phyloP scores from a whole-genome alignment of 1,140 invertebrate species.

The Penaeus japonicus region DNA sequence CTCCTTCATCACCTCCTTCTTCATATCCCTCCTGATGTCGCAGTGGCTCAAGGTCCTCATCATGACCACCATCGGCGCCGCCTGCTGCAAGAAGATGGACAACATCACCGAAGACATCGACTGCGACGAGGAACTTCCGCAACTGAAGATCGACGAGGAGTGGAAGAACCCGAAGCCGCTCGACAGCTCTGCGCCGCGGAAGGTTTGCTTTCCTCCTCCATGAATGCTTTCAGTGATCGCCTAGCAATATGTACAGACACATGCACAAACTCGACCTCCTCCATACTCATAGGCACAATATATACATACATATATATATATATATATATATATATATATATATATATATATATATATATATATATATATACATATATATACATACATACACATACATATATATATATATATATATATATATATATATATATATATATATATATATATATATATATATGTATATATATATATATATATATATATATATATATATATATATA shows the following conservation, averaged over 20 bases:
- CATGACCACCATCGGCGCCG: background rate
- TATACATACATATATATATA: too few relatives aligned
- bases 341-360: too few relatives aligned
- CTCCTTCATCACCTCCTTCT: slow-evolving; percentile 69
- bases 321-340: too few relatives aligned
- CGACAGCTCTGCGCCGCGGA: background rate
- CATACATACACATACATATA: too few relatives aligned
- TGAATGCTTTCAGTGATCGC: background rate
- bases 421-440: too few relatives aligned
- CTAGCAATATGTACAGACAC: background rate
- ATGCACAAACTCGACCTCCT: too few relatives aligned
- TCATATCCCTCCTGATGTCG: slow-evolving; percentile 68
- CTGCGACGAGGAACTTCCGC: slow-evolving; percentile 66
- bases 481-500: too few relatives aligned
- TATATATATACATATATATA: too few relatives aligned
- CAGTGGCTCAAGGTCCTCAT: slow-evolving; percentile 68
- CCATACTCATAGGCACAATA: too few relatives aligned
- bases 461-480: too few relatives aligned
- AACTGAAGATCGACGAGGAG: slow-evolving; percentile 61
- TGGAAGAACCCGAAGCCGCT: slow-evolving; percentile 29
- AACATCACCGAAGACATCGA: slow-evolving; percentile 66
- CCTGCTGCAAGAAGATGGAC: slow-evolving; percentile 59
- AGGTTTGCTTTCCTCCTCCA: background rate
- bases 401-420: too few relatives aligned
- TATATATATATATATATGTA: too few relatives aligned